Conservation (phyloP, 2,888 invertebrate species). For the Ormyrus rosae region DNA sequence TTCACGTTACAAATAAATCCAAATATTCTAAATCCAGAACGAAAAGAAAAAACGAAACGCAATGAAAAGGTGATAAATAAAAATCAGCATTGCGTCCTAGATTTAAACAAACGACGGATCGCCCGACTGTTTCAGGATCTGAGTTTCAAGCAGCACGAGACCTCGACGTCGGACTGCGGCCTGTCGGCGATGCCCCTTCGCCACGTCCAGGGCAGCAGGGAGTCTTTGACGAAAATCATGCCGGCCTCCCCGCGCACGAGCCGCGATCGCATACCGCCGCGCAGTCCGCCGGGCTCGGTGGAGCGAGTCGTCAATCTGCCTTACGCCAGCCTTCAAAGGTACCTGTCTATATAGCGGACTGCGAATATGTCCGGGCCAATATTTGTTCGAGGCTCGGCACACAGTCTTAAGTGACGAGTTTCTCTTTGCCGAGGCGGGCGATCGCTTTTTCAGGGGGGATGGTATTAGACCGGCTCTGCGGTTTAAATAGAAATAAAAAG, state of each 20-base stretch:
- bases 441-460: no score
- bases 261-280: conserved; percentile 70
- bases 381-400: background rate
- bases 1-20: no score
- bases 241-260: conserved; percentile 70
- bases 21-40: no score
- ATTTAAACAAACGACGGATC: background rate
- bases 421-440: no score
- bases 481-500: background rate
- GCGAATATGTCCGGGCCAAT: background rate
- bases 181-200: conserved; percentile 68
- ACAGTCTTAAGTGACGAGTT: background rate
- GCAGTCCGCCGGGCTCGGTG: conserved; percentile 68
- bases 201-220: conserved; percentile 71
- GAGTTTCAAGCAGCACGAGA: conserved; percentile 73
- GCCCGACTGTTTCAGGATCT: conserved; percentile 67
- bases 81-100: background rate
- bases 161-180: conserved; percentile 71
- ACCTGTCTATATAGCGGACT: conserved; percentile 28
- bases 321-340: conserved; percentile 73
- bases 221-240: conserved; percentile 71
- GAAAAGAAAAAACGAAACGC: no score
- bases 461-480: background rate
- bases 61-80: no score
- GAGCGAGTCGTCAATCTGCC: conserved; percentile 72